Base-by-base conservation (phyloP, 2,797 vertebrate species). In the Schizopygopsis malacanthus region DNA sequence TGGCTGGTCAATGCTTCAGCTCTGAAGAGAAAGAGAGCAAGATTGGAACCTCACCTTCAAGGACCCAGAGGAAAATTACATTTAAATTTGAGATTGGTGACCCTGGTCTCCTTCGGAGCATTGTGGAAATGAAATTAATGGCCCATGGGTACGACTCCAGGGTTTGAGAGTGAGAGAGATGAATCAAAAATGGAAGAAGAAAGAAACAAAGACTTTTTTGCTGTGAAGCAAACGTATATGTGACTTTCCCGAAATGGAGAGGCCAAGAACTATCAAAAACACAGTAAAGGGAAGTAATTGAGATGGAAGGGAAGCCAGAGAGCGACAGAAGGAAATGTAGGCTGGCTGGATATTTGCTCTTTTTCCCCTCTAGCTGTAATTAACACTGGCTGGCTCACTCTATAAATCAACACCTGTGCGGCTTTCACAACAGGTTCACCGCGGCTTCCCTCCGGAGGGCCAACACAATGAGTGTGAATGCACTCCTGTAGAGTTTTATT, bases 51-150 rank as follows among this genome's bases (percentile, higher is more conserved):
- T 85, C 83, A 87, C 88, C 86, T 89, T 87, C 84, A 81, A 83
- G 72, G 78, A 77, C 88, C 78, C 80, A 18, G 28, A 81, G 85
- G 88, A 85, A 86, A 87, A 86, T 87, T 83, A 89, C 88, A 89
- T 89, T 89, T 83, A 82, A 87, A 87, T 89, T 89, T 86, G 84
- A 87, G 86, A 87, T 83, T 89, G 86, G 83, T 81, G 84, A 89
- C 83, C 79, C 84, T 71, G 45, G 65, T 52, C 45, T 87, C 54
- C 82, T 65, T 72, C n/a, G 39, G 76, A 73, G 81, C 81, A 83
- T 86, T 82, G 85, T 73, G 82, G 67, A 86, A 82, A 86, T 86
- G 82, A 88, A 87, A 86, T 87, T 84, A 86, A 85, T 85, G 87
- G 82, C 85, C 73, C 79, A 67, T 87, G 87, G 87, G 72, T 86